Percentiles rank a stretch among this genome's conserved stretches.
phyloP scores from a whole-genome alignment of 2,797 vertebrate genomes.

The Macropodus opercularis region DNA sequence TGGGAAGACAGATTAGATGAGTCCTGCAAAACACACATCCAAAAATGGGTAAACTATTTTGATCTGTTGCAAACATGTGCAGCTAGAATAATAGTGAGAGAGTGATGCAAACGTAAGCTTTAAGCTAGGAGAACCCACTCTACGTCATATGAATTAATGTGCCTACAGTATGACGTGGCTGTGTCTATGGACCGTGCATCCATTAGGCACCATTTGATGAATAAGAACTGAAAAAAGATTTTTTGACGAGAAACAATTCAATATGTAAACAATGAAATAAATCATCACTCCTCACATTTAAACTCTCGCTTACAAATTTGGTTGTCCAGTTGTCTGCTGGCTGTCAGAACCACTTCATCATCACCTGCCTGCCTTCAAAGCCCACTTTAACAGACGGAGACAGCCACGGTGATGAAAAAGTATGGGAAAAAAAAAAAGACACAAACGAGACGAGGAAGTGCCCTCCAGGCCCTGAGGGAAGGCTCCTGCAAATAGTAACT shows the following conservation, averaged over 20 bases:
- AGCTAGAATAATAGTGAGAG: conserved; percentile 44
- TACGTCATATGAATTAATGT: conserved; percentile 25
- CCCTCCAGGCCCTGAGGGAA: conserved; percentile 28
- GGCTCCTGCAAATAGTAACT: conserved; percentile 41
- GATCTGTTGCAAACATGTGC: conserved; percentile 65
- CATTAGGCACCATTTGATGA: conserved; percentile 25
- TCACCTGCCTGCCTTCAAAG: conserved; percentile 45
- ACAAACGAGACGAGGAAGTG: conserved; percentile 2
- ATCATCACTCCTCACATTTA: neutral
- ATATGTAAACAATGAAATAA: neutral
- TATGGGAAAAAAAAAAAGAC: neutral
- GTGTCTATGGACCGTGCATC: conserved; percentile 19
- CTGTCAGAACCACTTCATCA: conserved; percentile 37
- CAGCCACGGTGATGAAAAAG: conserved; percentile 10
- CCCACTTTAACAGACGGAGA: conserved; percentile 24
- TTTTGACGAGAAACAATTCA: too few relatives aligned
- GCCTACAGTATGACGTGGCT: conserved; percentile 35
- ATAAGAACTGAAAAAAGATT: too few relatives aligned
- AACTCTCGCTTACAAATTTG: conserved; percentile 52
- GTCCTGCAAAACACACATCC: conserved; percentile 75
- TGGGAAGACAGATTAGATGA: conserved; percentile 67
- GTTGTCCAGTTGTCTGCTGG: conserved; percentile 34
- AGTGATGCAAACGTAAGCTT: conserved; percentile 39
- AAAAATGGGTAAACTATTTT: conserved; percentile 91
- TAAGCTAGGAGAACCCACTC: conserved; percentile 46